Evolutionary conservation across 2,797 vertebrate genomes (phyloP).

Genomic region (Amazona ochrocephala): DNA sequence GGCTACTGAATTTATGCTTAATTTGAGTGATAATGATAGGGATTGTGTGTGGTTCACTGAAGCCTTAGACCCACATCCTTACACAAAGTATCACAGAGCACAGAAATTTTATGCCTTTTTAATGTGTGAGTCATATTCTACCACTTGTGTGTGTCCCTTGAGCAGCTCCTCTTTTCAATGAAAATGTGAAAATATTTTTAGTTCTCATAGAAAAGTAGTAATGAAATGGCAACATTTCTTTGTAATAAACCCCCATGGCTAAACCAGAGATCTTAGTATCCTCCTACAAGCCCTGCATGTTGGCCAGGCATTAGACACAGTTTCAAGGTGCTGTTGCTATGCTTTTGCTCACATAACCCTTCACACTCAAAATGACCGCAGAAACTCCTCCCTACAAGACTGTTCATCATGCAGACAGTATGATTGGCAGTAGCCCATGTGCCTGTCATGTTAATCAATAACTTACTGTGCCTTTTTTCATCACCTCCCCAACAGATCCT

Average conservation of each 20-base stretch:
- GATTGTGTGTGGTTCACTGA: neutral
- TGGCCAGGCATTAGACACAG: neutral
- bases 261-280: neutral
- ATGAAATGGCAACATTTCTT: neutral
- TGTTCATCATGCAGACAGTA: neutral
- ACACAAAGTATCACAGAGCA: neutral
- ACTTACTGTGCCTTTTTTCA: neutral
- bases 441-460: neutral
- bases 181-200: neutral
- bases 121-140: neutral
- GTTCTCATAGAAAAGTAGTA: neutral
- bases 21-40: neutral
- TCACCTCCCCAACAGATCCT: neutral
- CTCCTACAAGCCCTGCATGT: neutral
- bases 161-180: neutral
- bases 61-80: neutral
- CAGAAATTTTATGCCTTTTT: neutral
- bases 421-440: neutral
- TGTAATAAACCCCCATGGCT: neutral
- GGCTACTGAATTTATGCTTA: neutral
- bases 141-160: neutral
- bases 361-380: neutral
- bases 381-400: neutral
- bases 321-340: neutral
- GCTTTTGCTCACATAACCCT: neutral